A percentile compares a stretch with the other conserved stretches of the same genome.
These are phyloP conservation scores for Scarus forsteni DNA, from an alignment of 2,797 vertebrate genomes.

Conservation along the genomic window DNA sequence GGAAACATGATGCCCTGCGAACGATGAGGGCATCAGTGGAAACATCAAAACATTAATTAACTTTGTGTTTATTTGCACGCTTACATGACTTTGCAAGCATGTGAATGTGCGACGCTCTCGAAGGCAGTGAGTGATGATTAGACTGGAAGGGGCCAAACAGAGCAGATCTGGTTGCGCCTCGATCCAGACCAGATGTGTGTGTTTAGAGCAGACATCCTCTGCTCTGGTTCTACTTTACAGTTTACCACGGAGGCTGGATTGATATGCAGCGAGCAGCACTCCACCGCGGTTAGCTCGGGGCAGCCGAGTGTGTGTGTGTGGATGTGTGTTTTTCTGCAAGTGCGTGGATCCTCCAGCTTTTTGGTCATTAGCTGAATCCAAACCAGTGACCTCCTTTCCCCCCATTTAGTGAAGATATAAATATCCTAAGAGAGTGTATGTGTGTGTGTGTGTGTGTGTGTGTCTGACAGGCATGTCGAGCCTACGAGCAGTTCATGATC, in stretches of 20 bases:
- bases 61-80: constrained; percentile 12
- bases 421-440: constrained; percentile 19
- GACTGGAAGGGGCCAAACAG: constrained; percentile 41
- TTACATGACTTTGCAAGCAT: constrained; percentile 16
- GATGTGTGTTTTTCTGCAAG: constrained; percentile 3
- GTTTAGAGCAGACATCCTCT: constrained; percentile 32
- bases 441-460: constrained; percentile 6
- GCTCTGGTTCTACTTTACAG: constrained; percentile 59
- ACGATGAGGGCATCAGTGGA: constrained; percentile 21
- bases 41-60: constrained; percentile 23
- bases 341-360: background rate
- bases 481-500: constrained; percentile 93
- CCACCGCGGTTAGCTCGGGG: constrained; percentile 18
- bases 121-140: constrained; percentile 41
- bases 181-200: constrained; percentile 65
- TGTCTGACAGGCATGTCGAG: constrained; percentile 88
- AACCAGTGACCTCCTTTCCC: constrained; percentile 20
- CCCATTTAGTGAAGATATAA: constrained; percentile 4
- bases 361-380: constrained; percentile 25
- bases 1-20: constrained; percentile 11
- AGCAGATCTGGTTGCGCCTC: constrained; percentile 31
- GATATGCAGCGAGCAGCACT: constrained; percentile 43
- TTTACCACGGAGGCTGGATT: constrained; percentile 30
- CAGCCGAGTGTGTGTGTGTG: background rate
- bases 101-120: constrained; percentile 14